Percentiles rank a stretch among this genome's conserved stretches.
Conservation (phyloP, 2,888 invertebrate species). For the Drosophila cognata region DNA sequence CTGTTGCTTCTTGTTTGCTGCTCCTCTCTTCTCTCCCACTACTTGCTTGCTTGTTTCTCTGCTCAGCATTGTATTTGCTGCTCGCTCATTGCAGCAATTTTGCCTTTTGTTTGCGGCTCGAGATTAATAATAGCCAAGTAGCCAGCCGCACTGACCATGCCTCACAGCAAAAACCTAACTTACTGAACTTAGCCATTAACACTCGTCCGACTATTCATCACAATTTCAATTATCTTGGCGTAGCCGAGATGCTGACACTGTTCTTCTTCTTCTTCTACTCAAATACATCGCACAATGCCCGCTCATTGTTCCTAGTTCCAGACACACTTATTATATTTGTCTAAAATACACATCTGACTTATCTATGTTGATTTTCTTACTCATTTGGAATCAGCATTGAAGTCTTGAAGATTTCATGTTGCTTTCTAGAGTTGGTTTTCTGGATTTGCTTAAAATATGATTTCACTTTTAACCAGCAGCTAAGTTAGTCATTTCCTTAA, state of each 20-base stretch:
- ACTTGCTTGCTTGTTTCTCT: not conserved
- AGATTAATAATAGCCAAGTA: conserved; percentile 54
- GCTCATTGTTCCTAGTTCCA: conserved; percentile 36
- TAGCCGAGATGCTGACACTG: conserved; percentile 3
- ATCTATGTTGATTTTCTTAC: not conserved
- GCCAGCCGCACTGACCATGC: conserved; percentile 31
- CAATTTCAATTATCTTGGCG: conserved; percentile 64
- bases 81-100: conserved; percentile 47
- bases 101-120: conserved; percentile 24
- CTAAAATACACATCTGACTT: not conserved
- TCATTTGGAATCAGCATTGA: not conserved
- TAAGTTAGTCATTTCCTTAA: no score
- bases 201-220: conserved; percentile 69
- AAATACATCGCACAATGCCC: conserved; percentile 28
- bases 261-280: not conserved
- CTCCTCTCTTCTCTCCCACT: not conserved
- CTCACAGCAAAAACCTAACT: conserved; percentile 11
- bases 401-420: not conserved
- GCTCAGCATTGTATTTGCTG: conserved; percentile 1
- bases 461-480: not conserved
- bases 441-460: not conserved
- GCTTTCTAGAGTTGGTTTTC: not conserved
- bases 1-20: conserved; percentile 20
- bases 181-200: conserved; percentile 58
- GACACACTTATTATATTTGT: not conserved